Evolutionary conservation across 2,797 vertebrate genomes (phyloP).

Genomic region (Sebastes minor): DNA sequence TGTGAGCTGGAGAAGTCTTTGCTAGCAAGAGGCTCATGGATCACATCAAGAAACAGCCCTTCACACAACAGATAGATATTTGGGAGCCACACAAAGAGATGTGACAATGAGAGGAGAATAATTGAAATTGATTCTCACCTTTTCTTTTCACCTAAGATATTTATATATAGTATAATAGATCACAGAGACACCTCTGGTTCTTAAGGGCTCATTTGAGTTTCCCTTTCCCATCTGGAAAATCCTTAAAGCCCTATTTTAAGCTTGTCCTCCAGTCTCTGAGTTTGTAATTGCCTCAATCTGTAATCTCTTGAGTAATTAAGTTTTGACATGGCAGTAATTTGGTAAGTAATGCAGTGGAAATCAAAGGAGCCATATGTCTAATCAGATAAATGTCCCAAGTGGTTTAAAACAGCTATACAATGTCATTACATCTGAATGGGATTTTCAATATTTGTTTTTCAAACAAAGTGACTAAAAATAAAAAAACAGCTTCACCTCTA

Average conservation of each 20-base stretch:
- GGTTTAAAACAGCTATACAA: neutral
- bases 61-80: conserved; percentile 21
- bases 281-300: neutral
- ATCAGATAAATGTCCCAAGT: neutral
- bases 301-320: neutral
- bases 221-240: neutral
- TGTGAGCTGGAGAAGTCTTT: conserved; percentile 18
- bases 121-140: conserved; percentile 12
- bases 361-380: neutral
- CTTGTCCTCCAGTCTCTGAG: neutral
- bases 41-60: conserved; percentile 10
- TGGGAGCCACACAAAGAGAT: conserved; percentile 28
- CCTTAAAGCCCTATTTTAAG: neutral
- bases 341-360: neutral
- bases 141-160: neutral
- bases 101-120: conserved; percentile 8
- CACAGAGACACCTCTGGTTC: neutral
- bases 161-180: neutral
- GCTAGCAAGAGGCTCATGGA: conserved; percentile 11
- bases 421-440: neutral
- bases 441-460: neutral
- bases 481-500: neutral
- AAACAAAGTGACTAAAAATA: neutral
- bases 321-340: neutral
- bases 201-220: neutral